A percentile compares a stretch with the other conserved stretches of the same genome.
Conservation (phyloP, 2,113 vertebrate genomes). For the Oreochromis aureus region DNA sequence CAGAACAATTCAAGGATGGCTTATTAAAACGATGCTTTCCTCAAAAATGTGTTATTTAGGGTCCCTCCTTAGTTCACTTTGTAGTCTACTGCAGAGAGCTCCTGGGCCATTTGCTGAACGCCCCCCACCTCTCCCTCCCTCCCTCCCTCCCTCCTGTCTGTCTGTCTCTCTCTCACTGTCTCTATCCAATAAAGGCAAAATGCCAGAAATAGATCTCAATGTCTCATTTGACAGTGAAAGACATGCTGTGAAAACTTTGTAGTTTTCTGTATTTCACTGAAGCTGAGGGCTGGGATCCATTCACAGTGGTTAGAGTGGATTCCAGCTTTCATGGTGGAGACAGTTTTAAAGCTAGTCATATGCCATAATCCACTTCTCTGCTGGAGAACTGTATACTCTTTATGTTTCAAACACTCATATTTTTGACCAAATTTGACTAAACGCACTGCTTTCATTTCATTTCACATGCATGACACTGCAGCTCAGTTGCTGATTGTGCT, state of each 20-base stretch:
- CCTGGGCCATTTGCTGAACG: neutral
- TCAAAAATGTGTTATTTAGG: neutral
- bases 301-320: neutral
- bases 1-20: neutral
- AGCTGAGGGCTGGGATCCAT: neutral
- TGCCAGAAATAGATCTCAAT: neutral
- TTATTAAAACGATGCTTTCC: neutral
- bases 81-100: neutral
- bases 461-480: neutral
- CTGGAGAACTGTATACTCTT: neutral
- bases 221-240: neutral
- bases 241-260: neutral
- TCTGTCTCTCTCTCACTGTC: neutral
- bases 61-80: neutral
- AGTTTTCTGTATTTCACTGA: neutral
- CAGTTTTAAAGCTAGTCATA: neutral
- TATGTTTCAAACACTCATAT: neutral
- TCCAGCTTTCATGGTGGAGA: neutral
- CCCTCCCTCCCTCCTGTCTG: neutral
- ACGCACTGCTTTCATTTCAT: neutral
- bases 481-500: constrained; percentile 20
- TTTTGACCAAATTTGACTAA: neutral
- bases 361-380: constrained; percentile 10
- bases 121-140: neutral
- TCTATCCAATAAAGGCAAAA: neutral